phyloP scores from a whole-genome alignment of 2,888 invertebrate species.

The Hydroisotoma schaefferi region DNA sequence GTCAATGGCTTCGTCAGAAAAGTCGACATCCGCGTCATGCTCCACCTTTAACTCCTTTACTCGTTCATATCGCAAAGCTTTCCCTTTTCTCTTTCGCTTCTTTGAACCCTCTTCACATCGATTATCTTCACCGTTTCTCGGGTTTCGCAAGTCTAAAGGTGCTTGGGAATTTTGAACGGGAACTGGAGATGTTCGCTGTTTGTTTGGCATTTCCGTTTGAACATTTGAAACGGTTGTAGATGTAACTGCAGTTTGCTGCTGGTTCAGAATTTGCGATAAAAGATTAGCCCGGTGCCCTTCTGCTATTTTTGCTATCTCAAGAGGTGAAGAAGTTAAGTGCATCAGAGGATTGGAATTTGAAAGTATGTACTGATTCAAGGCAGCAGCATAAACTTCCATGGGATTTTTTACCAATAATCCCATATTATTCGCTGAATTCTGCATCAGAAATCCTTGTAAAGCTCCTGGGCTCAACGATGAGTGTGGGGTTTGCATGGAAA shows the following conservation, averaged over 20 bases:
- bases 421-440: conserved; percentile 4
- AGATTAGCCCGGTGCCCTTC: conserved; percentile 31
- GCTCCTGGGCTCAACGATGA: conserved; percentile 4
- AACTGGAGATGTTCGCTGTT: neutral
- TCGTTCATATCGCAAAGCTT: conserved; percentile 74
- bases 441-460: conserved; percentile 9
- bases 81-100: conserved; percentile 76
- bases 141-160: conserved; percentile 33
- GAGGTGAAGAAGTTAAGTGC: conserved; percentile 16
- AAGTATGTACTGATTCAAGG: conserved; percentile 43
- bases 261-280: conserved; percentile 20
- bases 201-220: neutral
- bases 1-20: conserved; percentile 54
- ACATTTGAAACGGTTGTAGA: neutral
- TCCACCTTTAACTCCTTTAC: conserved; percentile 48
- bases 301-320: conserved; percentile 24
- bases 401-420: conserved; percentile 17
- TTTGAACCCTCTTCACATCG: conserved; percentile 52
- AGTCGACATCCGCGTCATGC: conserved; percentile 53
- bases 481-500: neutral
- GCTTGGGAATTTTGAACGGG: conserved; percentile 48
- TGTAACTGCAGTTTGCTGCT: neutral
- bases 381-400: conserved; percentile 39
- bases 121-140: conserved; percentile 50
- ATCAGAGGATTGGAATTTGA: conserved; percentile 38